A percentile compares a stretch with the other conserved stretches of the same genome.
These are phyloP conservation scores for Rhyacophila brunnea DNA, from an alignment of 1,140 invertebrate species.

Conservation along the genomic window DNA sequence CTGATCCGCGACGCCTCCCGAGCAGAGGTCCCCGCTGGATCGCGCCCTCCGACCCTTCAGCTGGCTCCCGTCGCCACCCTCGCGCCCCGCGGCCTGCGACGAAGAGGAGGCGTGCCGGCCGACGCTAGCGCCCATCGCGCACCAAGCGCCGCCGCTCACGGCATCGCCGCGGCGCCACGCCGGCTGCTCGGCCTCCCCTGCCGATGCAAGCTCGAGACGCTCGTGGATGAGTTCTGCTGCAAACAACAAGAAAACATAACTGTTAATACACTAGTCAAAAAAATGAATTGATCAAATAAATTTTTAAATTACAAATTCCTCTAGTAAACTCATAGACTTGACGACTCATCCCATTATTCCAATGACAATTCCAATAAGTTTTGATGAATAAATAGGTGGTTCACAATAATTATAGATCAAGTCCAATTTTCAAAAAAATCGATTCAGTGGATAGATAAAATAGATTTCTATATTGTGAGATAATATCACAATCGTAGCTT, in stretches of 20 bases:
- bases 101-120: conserved; percentile 16
- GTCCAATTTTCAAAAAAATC: no score
- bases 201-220: conserved; percentile 5
- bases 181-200: conserved; percentile 14
- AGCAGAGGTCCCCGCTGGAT: conserved; percentile 65
- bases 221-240: conserved; percentile 7
- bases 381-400: no score
- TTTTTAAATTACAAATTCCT: no score
- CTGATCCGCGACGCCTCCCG: conserved; percentile 68
- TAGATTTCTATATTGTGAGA: no score
- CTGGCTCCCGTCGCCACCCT: conserved; percentile 38
- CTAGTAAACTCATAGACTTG: no score
- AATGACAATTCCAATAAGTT: no score
- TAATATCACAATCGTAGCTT: no score
- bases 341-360: no score
- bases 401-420: no score
- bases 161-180: conserved; percentile 9
- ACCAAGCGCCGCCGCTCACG: conserved; percentile 20
- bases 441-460: no score
- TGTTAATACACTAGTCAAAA: no score
- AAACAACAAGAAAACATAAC: conserved; percentile 7
- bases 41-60: conserved; percentile 66
- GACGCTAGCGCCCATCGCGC: conserved; percentile 30
- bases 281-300: no score
- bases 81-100: conserved; percentile 15